phyloP scores from a whole-genome alignment of 2,888 invertebrate genomes.

The Diaphora mendica region DNA sequence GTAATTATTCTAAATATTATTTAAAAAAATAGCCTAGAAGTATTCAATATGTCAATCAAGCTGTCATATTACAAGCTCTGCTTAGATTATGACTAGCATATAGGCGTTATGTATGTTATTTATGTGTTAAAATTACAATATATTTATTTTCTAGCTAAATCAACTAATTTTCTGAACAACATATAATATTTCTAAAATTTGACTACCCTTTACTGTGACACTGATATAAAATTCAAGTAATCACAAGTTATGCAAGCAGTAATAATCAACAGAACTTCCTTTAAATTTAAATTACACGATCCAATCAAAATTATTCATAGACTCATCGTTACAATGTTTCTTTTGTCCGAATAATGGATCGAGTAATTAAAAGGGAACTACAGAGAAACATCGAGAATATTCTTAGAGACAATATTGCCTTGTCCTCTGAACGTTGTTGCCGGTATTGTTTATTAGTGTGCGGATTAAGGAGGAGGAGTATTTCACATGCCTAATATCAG shows the following conservation, averaged over 20 bases:
- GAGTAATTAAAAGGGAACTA: not conserved
- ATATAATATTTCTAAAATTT: no score
- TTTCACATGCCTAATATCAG: not conserved
- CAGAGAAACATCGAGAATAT: not conserved
- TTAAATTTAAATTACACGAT: not conserved
- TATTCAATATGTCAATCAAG: no score
- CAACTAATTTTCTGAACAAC: no score
- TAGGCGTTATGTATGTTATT: no score
- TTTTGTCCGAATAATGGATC: not conserved
- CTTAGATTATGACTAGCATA: no score
- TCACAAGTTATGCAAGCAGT: not conserved
- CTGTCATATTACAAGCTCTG: no score
- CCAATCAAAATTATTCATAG: not conserved
- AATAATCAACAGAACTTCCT: not conserved
- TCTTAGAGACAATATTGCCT: no score
- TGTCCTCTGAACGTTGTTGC: not conserved
- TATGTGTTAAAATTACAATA: no score
- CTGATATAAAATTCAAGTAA: not conserved
- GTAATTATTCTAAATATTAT: no score
- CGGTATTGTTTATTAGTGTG: not conserved
- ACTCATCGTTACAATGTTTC: not conserved
- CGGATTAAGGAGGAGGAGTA: not conserved
- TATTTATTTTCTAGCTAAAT: no score
- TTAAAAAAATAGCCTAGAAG: no score
- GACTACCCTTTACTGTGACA: no score